Percentiles rank a stretch among this genome's conserved stretches.
phyloP scores from a whole-genome alignment of 2,797 vertebrate genomes.

The Danio tinwini region DNA sequence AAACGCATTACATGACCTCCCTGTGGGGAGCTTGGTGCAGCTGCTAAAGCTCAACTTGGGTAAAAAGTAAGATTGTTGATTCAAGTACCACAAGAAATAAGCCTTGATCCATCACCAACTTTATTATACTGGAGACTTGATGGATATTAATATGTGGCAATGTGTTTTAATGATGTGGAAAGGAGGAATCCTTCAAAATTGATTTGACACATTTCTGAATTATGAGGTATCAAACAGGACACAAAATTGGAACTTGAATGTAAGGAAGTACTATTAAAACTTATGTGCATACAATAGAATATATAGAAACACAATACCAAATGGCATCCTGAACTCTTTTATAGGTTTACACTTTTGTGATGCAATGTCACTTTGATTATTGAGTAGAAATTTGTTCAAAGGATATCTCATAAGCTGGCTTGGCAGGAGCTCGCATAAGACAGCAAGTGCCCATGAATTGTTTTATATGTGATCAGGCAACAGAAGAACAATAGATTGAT shows the following conservation, averaged over 20 bases:
- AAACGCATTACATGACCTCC: background rate
- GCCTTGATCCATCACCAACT: background rate
- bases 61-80: background rate
- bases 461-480: too few relatives aligned
- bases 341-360: too few relatives aligned
- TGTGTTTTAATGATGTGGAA: background rate
- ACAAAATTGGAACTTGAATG: background rate
- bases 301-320: too few relatives aligned
- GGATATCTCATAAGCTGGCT: too few relatives aligned
- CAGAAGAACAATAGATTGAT: too few relatives aligned
- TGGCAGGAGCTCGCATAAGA: too few relatives aligned
- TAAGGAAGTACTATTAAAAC: background rate
- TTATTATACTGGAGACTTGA: background rate
- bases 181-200: background rate
- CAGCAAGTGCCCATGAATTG: too few relatives aligned
- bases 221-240: background rate
- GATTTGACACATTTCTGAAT: background rate
- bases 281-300: too few relatives aligned
- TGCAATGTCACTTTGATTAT: too few relatives aligned
- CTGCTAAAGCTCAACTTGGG: background rate
- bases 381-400: too few relatives aligned
- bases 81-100: background rate
- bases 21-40: background rate
- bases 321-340: too few relatives aligned
- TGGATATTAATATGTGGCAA: background rate